These are phyloP conservation scores for Eupelmus urozonus DNA, from an alignment of 2,888 invertebrate species.

Conservation along the genomic window DNA sequence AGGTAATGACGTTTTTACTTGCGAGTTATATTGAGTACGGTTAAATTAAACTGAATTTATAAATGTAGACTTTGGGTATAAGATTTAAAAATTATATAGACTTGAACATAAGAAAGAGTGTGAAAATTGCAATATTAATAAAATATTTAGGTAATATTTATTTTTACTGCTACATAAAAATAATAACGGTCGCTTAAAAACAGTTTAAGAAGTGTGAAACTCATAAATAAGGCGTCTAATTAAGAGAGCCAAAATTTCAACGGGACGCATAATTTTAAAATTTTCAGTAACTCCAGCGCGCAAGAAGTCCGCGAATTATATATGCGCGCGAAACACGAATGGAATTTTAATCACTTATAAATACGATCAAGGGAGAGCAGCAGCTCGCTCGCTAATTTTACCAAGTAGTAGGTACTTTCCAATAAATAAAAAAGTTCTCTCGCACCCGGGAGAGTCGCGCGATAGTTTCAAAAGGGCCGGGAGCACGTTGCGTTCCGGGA, in stretches of 20 bases:
- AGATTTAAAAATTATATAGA: no score
- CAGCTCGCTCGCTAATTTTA: conserved; percentile 51
- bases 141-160: no score
- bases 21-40: no score
- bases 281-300: conserved; percentile 17
- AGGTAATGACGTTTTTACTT: no score
- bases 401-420: conserved; percentile 51
- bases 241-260: not conserved
- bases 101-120: no score
- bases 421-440: conserved; percentile 61
- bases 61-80: no score
- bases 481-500: conserved; percentile 72
- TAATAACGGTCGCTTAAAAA: no score
- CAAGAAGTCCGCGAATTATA: conserved; percentile 18
- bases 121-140: no score
- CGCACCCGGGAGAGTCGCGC: not conserved
- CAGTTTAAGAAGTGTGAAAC: no score
- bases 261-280: conserved; percentile 6
- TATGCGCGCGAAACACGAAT: conserved; percentile 18
- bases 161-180: no score
- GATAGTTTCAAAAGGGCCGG: conserved; percentile 62
- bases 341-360: conserved; percentile 58
- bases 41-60: no score
- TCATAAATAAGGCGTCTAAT: no score
- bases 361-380: conserved; percentile 31